These are phyloP conservation scores for Chalcosyrphus nemorum DNA, from an alignment of 2,888 invertebrate species.

Conservation along the genomic window DNA sequence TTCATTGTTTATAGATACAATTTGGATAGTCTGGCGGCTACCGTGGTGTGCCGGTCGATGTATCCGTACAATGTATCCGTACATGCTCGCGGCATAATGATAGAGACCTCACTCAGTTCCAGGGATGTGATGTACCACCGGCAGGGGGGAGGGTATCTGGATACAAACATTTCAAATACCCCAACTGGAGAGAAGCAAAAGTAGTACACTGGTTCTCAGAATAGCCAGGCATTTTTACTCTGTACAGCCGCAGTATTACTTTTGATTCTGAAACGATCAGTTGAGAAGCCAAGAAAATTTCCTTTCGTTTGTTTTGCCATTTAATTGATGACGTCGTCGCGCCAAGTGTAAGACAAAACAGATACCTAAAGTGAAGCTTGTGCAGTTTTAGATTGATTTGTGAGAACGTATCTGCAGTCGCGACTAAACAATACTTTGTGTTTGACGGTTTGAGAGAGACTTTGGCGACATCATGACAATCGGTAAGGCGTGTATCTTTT, in stretches of 20 bases:
- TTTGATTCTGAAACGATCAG: slow-evolving; percentile 68
- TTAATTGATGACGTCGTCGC: slow-evolving; percentile 37
- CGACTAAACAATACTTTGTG: slow-evolving; percentile 32
- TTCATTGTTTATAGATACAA: slow-evolving; percentile 50
- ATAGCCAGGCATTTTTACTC: slow-evolving; percentile 12
- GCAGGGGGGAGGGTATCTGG: slow-evolving; percentile 16
- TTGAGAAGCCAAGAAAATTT: slow-evolving; percentile 30
- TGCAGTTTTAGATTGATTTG: slow-evolving; percentile 15
- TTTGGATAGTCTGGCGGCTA: not conserved
- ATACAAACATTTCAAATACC: not conserved
- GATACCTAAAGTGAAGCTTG: slow-evolving; percentile 1
- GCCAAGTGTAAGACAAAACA: slow-evolving; percentile 21
- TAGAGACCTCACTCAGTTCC: slow-evolving; percentile 41
- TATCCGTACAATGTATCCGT: not conserved
- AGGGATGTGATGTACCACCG: slow-evolving; percentile 28
- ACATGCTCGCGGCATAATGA: slow-evolving; percentile 25
- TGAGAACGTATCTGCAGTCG: not conserved
- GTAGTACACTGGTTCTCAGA: slow-evolving; percentile 40
- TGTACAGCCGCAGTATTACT: slow-evolving; percentile 48
- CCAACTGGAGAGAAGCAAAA: slow-evolving; percentile 27
- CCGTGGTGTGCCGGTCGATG: not conserved
- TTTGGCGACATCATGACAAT: slow-evolving; percentile 50
- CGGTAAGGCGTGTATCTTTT: slow-evolving; percentile 52
- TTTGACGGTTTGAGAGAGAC: slow-evolving; percentile 34
- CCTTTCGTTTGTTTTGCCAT: slow-evolving; percentile 10